Base-by-base conservation (phyloP, 2,888 invertebrate genomes). In the Pristionchus arcanus region DNA sequence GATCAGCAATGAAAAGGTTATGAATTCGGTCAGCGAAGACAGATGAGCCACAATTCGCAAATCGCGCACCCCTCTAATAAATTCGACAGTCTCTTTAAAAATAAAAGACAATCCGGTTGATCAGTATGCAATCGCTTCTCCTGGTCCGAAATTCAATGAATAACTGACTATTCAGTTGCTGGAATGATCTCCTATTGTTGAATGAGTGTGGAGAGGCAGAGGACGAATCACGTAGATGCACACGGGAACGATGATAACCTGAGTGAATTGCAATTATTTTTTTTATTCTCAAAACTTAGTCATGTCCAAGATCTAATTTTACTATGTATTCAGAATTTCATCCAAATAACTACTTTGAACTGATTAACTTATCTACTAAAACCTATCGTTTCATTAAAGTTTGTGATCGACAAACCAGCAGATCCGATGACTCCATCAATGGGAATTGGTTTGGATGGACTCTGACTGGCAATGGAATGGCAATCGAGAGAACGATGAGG, bases 361-460 rank as follows among this genome's bases (percentile, higher is more conserved):
- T 49, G 42, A 49, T 13, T n/a, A n/a, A n/a, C 42, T 3, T 49
- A 49, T 49, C 42, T 49, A 49, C 3, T 49, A 49, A n/a, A n/a
- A n/a, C n/a, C n/a, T n/a, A n/a, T n/a, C n/a, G n/a, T n/a, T n/a
- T 68, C 31, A 68, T 68, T 4, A 2, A 11, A n/a, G 28, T 28
- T 49, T 49, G 11, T 49, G 42, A 3, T 16, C 2, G 13, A 49
- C 86, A 1, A 21, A 66, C 63, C 86, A 16, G 63, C 86, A 37
- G 37, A 37, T 86, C 86, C 86, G 37, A 63, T 66, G 59, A 66
- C 63, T 63, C 87, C 87, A 71, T 87, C 87, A 31, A 87, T 87
- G 53, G 87, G 87, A 21, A 87, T 71, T 11, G 87, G 87, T 42
- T 77, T 77, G 77, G 77, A 19, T 7, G 77, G 77, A 77, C 42